A percentile compares a stretch with the other conserved stretches of the same genome.
phyloP scores from a whole-genome alignment of 2,797 vertebrate species.

The Sebastes cheni region DNA sequence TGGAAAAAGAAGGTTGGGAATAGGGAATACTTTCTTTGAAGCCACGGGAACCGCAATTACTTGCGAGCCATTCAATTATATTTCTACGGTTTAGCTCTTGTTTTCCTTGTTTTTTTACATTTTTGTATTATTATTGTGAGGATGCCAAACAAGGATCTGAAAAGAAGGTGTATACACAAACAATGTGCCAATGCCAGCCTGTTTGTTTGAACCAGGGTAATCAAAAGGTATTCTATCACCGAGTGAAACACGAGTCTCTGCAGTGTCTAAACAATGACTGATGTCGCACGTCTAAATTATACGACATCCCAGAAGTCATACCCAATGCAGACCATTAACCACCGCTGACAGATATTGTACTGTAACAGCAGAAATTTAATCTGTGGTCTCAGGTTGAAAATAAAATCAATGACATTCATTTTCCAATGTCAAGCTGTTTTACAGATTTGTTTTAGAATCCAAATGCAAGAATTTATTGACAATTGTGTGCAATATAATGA shows the following conservation, averaged over 20 bases:
- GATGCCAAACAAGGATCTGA: neutral
- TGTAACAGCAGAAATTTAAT: neutral
- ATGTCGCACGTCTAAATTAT: constrained; percentile 18
- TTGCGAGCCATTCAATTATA: neutral
- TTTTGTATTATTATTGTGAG: neutral
- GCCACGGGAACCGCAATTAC: neutral
- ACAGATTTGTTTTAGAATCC: neutral
- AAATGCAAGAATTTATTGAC: neutral
- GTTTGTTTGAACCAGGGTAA: constrained; percentile 26
- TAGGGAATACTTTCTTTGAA: neutral
- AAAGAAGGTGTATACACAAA: neutral
- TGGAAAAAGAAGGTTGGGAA: neutral
- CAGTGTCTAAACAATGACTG: constrained; percentile 15
- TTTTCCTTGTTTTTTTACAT: neutral
- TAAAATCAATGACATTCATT: constrained; percentile 25
- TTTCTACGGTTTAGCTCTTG: neutral
- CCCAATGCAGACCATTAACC: constrained; percentile 31
- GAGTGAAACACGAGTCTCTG: constrained; percentile 2
- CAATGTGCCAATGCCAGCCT: neutral
- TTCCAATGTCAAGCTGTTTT: neutral
- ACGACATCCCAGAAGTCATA: constrained; percentile 27
- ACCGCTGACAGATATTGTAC: constrained; percentile 10
- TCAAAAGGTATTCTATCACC: constrained; percentile 27
- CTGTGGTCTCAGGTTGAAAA: constrained; percentile 22
- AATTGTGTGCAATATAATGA: neutral